Percentiles rank a stretch among this genome's conserved stretches.
Conservation (phyloP, 2,888 invertebrate species). For the Heliconius charithonia region DNA sequence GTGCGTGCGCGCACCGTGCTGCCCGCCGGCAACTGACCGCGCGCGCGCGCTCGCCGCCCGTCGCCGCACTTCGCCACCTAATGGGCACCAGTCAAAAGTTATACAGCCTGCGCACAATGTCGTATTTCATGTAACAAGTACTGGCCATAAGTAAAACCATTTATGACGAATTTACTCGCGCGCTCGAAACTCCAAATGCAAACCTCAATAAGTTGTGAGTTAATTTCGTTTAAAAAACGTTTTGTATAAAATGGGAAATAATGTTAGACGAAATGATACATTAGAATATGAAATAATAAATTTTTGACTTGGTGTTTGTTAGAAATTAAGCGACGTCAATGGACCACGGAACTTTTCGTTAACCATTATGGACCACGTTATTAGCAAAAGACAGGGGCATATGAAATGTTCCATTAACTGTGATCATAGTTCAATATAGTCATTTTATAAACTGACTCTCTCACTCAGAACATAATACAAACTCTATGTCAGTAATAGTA, state of each 20-base stretch:
- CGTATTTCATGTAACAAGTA: neutral
- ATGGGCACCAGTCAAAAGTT: neutral
- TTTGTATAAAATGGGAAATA: neutral
- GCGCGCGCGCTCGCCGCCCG: neutral
- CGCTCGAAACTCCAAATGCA: neutral
- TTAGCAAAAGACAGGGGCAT: slow-evolving; percentile 25
- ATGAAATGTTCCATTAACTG: slow-evolving; percentile 23
- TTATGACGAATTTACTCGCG: slow-evolving; percentile 4
- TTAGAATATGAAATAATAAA: neutral
- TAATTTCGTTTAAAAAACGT: neutral
- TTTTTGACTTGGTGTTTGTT: slow-evolving; percentile 12
- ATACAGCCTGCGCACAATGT: slow-evolving; percentile 8
- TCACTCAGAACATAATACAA: neutral
- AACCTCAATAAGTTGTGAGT: neutral
- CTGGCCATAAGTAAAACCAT: slow-evolving; percentile 1
- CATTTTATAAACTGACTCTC: slow-evolving; percentile 26
- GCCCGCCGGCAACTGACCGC: slow-evolving; percentile 77
- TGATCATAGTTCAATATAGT: slow-evolving; percentile 22
- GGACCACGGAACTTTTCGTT: slow-evolving; percentile 4
- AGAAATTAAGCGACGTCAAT: slow-evolving; percentile 3
- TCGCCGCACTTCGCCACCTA: neutral
- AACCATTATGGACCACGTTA: slow-evolving; percentile 19
- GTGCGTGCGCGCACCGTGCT: slow-evolving; percentile 68
- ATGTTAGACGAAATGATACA: neutral
- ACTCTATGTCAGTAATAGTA: neutral